Conservation (phyloP, 2,888 invertebrate genomes). For the Chouioia cunea region DNA sequence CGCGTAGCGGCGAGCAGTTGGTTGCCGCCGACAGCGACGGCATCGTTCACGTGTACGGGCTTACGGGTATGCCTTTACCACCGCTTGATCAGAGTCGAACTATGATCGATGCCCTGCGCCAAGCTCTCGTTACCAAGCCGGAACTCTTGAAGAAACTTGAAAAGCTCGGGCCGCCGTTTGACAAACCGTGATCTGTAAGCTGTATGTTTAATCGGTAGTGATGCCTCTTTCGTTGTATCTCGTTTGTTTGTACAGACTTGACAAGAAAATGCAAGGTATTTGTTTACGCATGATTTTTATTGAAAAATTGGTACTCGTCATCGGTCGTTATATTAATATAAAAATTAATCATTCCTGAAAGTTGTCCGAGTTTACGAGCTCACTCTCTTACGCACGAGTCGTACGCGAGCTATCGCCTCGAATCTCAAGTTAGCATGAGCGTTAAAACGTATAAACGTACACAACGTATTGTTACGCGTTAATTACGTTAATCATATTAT, state of each 20-base stretch:
- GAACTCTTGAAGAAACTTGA: slow-evolving; percentile 74
- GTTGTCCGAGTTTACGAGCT: too few species aligned
- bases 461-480: slow-evolving; percentile 39
- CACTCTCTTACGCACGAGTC: too few species aligned
- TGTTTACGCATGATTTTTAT: too few species aligned
- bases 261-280: too few species aligned
- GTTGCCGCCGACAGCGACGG: slow-evolving; percentile 79
- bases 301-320: too few species aligned
- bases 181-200: neutral
- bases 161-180: slow-evolving; percentile 69
- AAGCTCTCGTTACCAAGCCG: slow-evolving; percentile 75
- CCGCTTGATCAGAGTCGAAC: slow-evolving; percentile 78
- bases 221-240: neutral
- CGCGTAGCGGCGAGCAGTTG: slow-evolving; percentile 77
- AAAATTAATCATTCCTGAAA: too few species aligned
- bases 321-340: too few species aligned
- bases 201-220: neutral
- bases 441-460: slow-evolving; percentile 37
- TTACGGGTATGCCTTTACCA: slow-evolving; percentile 82
- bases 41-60: slow-evolving; percentile 76
- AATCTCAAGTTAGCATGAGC: too few species aligned
- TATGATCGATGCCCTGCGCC: slow-evolving; percentile 75
- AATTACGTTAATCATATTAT: slow-evolving; percentile 34
- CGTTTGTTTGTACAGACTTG: too few species aligned
- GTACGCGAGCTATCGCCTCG: too few species aligned